phyloP scores from a whole-genome alignment of 2,797 vertebrate species.

The Coluber constrictor region DNA sequence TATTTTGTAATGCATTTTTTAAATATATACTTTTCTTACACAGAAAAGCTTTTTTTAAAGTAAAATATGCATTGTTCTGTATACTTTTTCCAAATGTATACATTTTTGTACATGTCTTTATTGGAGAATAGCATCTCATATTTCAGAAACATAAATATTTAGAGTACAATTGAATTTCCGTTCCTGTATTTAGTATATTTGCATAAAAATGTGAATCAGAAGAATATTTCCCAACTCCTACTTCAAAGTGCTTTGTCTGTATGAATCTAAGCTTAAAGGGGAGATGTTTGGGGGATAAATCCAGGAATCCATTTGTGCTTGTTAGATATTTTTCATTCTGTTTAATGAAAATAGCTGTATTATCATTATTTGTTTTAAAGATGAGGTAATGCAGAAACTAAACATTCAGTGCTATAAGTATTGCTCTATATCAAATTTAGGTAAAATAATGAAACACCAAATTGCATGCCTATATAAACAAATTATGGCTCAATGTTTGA shows the following conservation, averaged over 20 bases:
- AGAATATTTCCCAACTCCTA: not conserved
- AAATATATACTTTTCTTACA: not conserved
- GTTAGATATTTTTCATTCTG: not conserved
- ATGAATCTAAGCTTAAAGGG: not conserved
- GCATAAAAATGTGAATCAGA: not conserved
- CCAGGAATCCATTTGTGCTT: not conserved
- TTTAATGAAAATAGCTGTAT: not conserved
- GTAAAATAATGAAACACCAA: not conserved
- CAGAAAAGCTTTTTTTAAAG: not conserved
- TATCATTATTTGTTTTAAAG: not conserved
- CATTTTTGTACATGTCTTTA: not conserved
- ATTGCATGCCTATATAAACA: not conserved
- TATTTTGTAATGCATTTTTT: not conserved
- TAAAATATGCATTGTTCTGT: not conserved
- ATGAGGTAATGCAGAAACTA: not conserved
- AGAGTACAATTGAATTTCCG: not conserved
- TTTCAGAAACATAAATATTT: not conserved
- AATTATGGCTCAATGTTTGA: not conserved
- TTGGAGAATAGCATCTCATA: not conserved
- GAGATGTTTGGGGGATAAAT: not conserved
- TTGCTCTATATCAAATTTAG: not conserved
- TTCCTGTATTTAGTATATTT: not conserved
- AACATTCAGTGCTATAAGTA: not conserved
- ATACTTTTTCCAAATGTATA: not conserved
- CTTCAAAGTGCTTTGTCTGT: not conserved